Base-by-base conservation (phyloP, 1,140 invertebrate genomes). In the Doryteuthis pealeii region DNA sequence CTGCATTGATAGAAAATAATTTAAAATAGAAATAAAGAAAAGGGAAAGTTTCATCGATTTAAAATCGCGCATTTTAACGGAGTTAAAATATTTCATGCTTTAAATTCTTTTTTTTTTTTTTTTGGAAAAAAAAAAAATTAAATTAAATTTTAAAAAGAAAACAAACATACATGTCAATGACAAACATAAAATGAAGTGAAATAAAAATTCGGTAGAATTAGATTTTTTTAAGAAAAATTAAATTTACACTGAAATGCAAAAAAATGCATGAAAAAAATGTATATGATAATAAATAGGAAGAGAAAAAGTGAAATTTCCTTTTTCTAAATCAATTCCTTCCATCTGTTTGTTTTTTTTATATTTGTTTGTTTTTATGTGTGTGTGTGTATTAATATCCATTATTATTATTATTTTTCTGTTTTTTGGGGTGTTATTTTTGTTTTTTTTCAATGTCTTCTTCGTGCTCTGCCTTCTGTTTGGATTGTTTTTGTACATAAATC, bases 391-490 rank as follows among this genome's bases (percentile, higher is more conserved):
- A 49, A 6, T 45, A n/a, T 1, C 15, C 71, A 31, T 31, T 49
- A 62, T 40, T 32, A 43, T 32, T 66, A 28, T 32, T 33, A 65
- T 74, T 35, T 70, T 43, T 71, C 26, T 71, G 67, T 62, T 69
- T 66, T 31, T 28, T 40, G 54, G 49, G 70, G 66, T 43, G 49
- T 58, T 66, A 65, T 72, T 62, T 22, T 65, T 10, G 5, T 14
- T 28, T 45, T 33, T n/a, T 35, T 31, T 82, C 76, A 87, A 75
- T 88, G 85, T 73, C 88, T 75, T 43, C 88, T 77, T 78, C 95
- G 90, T 5, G 96, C 89, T 85, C 96, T 95, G 0, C 95, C 95
- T 71, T 97, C 95, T 12, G 94, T 94, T 86, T 96, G 95, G 81
- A 97, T 96, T 0, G 95, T 97, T 68, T 91, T 91, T 1, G 94